phyloP scores from a whole-genome alignment of 2,113 vertebrate species.

The Callorhinus ursinus region DNA sequence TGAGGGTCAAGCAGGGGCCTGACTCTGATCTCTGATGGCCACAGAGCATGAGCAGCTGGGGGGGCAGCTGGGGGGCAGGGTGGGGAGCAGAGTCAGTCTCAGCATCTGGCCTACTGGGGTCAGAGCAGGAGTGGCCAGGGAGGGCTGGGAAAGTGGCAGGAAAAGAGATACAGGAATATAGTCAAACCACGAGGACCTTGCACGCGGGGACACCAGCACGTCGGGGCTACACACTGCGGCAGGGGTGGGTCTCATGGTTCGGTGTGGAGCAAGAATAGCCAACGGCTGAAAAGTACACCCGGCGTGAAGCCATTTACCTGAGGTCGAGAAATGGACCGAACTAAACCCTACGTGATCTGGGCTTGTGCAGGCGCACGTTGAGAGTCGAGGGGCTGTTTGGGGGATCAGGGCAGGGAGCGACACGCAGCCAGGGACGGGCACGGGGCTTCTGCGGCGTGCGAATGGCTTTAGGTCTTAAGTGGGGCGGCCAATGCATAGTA shows the following conservation, averaged over 20 bases:
- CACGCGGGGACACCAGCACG: fast-evolving
- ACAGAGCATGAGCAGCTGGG: fast-evolving
- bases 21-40: fast-evolving
- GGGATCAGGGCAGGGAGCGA: not conserved
- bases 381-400: fast-evolving
- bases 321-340: fast-evolving
- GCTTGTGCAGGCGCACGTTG: fast-evolving
- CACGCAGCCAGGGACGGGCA: not conserved
- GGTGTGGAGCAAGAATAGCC: fast-evolving
- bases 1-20: not conserved
- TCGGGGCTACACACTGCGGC: fast-evolving
- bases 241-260: fast-evolving
- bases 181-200: fast-evolving
- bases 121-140: not conserved
- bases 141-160: not conserved
- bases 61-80: no score
- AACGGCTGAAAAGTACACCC: no score
- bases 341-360: not conserved
- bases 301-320: fast-evolving
- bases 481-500: fast-evolving
- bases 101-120: not conserved
- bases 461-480: not conserved
- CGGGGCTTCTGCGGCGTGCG: fast-evolving
- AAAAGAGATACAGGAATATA: not conserved
- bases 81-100: not conserved